phyloP scores from a whole-genome alignment of 1,140 invertebrate species.

The Papilio polyxenes region DNA sequence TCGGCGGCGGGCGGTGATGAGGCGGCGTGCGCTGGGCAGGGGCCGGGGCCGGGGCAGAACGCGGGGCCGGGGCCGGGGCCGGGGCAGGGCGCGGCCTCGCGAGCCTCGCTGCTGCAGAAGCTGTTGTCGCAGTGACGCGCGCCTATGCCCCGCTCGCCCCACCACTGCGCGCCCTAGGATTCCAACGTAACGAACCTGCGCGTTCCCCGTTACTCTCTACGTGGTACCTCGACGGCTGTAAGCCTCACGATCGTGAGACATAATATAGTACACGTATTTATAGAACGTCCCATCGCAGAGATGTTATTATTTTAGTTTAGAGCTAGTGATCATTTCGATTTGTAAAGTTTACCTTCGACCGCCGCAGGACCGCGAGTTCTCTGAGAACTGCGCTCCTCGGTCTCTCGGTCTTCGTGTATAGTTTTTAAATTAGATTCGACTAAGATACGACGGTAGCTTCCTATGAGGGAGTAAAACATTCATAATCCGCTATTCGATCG shows the following conservation, averaged over 20 bases:
- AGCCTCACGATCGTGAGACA: constrained; percentile 58
- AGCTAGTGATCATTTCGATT: constrained; percentile 74
- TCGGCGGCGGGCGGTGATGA: constrained; percentile 64
- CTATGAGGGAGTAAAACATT: constrained; percentile 62
- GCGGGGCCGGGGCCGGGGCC: constrained; percentile 29
- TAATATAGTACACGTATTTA: constrained; percentile 71
- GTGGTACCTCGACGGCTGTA: constrained; percentile 72
- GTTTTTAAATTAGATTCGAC: constrained; percentile 55
- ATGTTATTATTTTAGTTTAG: constrained; percentile 68
- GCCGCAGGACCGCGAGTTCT: constrained; percentile 57
- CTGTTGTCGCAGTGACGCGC: constrained; percentile 87
- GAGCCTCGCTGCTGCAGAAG: constrained; percentile 88
- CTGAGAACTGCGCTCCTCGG: constrained; percentile 54
- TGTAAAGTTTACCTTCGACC: constrained; percentile 60
- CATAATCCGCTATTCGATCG: constrained; percentile 59
- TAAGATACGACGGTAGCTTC: constrained; percentile 66
- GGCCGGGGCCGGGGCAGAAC: constrained; percentile 38
- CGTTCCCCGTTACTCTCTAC: constrained; percentile 63
- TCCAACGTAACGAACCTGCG: constrained; percentile 48
- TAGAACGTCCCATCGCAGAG: constrained; percentile 53
- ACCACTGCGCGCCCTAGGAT: constrained; percentile 19
- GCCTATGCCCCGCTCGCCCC: constrained; percentile 47
- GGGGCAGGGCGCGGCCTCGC: constrained; percentile 79
- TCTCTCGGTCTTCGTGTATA: constrained; percentile 62
- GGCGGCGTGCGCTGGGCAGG: constrained; percentile 51